Evolutionary conservation across 2,113 vertebrate genomes (phyloP), one percentile per base, ranked within the genome.

Genomic region (Macaca mulatta): DNA sequence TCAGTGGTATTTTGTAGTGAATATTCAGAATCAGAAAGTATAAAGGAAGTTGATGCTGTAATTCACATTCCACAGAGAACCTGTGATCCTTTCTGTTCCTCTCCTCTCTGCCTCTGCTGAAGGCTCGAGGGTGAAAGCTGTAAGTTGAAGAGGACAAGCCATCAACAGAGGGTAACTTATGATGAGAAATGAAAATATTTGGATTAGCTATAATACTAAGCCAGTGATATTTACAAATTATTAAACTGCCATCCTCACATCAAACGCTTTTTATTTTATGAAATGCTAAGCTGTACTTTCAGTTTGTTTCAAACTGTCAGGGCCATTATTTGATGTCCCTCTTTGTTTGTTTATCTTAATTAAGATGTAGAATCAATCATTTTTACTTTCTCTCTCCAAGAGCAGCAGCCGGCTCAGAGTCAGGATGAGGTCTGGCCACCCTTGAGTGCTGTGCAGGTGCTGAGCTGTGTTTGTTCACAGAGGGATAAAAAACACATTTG

Each of bases 131-230:
- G 96, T 96, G 95, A 98, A 97, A 98, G 98, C 98, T 98, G 95
- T 97, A 98, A 98, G 98, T 98, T 98, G 98, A 98, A 98, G 98
- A 98, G 98, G 97, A 91, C 98, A 98, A 97, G 94, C 98, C 92
- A 95, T 98, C 98, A 98, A 97, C 96, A 97, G 97, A 97, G 97
- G 90, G 98, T 97, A 97, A 98, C 97, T 97, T 84, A 98, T 94
- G 98, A 98, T 95, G 97, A 98, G 98, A 99, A 99, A 99, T 98
- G 98, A 98, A 99, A 99, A 99, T 99, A 99, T 99, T 99, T 99
- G 98, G 98, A 99, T 99, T 99, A 99, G 98, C 91, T 45, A 32
- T 75, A 98, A 98, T 98, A 98, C 90, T 91, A 97, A 98, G 98
- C 97, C 89, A 98, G 98, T 79, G 98, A 98, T 99, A 98, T 99